A percentile compares a stretch with the other conserved stretches of the same genome.
Evolutionary conservation across 2,797 vertebrate genomes (phyloP).

Genomic region (Pangasius larnaudii): DNA sequence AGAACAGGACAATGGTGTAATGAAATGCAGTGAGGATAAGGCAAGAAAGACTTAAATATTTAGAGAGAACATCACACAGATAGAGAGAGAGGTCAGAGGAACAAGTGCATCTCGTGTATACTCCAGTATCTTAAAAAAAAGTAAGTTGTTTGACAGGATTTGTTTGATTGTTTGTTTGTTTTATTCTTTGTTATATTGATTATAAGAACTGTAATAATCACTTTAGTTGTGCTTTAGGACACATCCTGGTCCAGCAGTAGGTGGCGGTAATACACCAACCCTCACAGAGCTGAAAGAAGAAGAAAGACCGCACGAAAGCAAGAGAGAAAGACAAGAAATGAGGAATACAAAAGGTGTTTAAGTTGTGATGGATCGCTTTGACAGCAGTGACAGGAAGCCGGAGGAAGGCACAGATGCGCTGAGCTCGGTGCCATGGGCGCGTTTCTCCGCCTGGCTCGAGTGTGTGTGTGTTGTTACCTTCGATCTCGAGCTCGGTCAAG

Average conservation of each 20-base stretch:
- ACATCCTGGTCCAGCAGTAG: not conserved
- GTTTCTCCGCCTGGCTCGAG: slow-evolving; percentile 90
- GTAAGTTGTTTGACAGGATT: not conserved
- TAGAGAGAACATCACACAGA: not conserved
- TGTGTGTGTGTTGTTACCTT: slow-evolving; percentile 94
- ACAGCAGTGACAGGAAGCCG: slow-evolving; percentile 43
- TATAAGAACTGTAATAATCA: not conserved
- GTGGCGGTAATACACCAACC: not conserved
- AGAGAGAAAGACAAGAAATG: not conserved
- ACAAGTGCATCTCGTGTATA: not conserved
- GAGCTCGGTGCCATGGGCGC: slow-evolving; percentile 75
- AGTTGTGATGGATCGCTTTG: slow-evolving; percentile 70
- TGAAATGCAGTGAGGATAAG: not conserved
- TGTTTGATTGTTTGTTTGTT: not conserved
- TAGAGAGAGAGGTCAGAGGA: not conserved
- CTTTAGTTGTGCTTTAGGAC: not conserved
- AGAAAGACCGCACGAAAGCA: not conserved
- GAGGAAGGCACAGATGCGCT: slow-evolving; percentile 45
- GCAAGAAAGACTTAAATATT: not conserved
- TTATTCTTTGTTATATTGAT: not conserved
- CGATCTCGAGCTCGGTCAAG: slow-evolving; percentile 93
- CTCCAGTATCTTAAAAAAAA: not conserved
- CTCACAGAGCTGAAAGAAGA: not conserved
- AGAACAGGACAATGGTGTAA: not conserved
- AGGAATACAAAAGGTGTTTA: slow-evolving; percentile 5